A percentile compares a stretch with the other conserved stretches of the same genome.
Evolutionary conservation across 2,797 vertebrate species (phyloP).

Genomic region (Denticeps clupeoides): DNA sequence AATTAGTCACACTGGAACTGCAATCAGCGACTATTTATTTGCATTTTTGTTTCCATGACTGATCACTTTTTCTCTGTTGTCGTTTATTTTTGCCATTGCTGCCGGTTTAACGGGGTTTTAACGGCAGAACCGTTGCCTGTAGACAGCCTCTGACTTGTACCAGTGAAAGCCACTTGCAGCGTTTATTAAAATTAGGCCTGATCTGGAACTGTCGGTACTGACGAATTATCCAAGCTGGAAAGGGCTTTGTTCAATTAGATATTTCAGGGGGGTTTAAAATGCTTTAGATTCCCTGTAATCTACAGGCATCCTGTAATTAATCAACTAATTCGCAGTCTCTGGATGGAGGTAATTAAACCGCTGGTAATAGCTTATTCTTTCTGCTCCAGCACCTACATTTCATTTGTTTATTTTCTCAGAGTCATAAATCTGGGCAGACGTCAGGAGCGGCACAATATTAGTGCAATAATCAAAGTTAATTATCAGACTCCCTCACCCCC

Average conservation of each 20-base stretch:
- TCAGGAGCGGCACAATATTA: slow-evolving; percentile 95
- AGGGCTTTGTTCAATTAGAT: slow-evolving; percentile 64
- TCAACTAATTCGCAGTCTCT: slow-evolving; percentile 76
- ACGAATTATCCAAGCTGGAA: slow-evolving; percentile 44
- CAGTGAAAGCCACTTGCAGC: not conserved
- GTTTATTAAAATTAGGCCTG: not conserved
- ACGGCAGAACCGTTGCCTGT: too few species aligned
- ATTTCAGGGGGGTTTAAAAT: slow-evolving; percentile 56
- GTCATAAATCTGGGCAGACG: slow-evolving; percentile 93
- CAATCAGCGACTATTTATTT: too few species aligned
- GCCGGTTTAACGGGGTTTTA: too few species aligned
- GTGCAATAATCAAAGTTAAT: slow-evolving; percentile 99
- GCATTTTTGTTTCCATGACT: too few species aligned
- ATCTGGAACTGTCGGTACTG: slow-evolving; percentile 21
- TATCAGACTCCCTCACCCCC: slow-evolving; percentile 68
- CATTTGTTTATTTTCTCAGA: slow-evolving; percentile 96
- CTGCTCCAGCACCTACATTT: slow-evolving; percentile 98
- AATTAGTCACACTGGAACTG: too few species aligned
- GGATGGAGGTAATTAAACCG: slow-evolving; percentile 89
- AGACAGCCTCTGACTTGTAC: too few species aligned
- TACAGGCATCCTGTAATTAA: slow-evolving; percentile 76
- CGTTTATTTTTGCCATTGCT: too few species aligned
- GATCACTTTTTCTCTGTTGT: too few species aligned
- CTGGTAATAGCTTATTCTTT: slow-evolving; percentile 98
- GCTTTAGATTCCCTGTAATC: slow-evolving; percentile 63